phyloP scores from a whole-genome alignment of 2,797 vertebrate genomes.

The Uromys caudimaculatus region DNA sequence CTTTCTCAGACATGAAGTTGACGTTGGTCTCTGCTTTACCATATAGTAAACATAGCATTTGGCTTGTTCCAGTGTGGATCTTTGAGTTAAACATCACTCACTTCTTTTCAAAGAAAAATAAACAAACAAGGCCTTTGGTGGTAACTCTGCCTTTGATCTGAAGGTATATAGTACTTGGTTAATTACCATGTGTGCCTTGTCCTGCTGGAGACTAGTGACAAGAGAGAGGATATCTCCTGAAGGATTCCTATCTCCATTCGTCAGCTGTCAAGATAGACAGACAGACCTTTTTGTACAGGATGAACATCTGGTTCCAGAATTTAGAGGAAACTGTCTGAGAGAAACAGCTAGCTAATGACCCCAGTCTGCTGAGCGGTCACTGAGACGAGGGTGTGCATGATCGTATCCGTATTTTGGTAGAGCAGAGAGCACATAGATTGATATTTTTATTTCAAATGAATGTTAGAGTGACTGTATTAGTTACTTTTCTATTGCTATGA shows the following conservation, averaged over 20 bases:
- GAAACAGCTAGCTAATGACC: conserved; percentile 27
- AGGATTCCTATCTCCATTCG: conserved; percentile 63
- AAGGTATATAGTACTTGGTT: conserved; percentile 60
- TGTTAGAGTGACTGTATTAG: background rate
- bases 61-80: conserved; percentile 59
- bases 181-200: conserved; percentile 69
- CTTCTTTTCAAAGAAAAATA: conserved; percentile 65
- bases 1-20: conserved; percentile 57
- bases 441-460: conserved; percentile 51
- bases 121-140: conserved; percentile 66
- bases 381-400: background rate
- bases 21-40: conserved; percentile 55
- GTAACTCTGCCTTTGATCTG: conserved; percentile 74
- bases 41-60: conserved; percentile 19
- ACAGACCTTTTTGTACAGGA: conserved; percentile 10
- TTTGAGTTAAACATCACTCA: conserved; percentile 67
- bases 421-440: conserved; percentile 15
- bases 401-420: conserved; percentile 18
- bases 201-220: conserved; percentile 12
- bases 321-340: background rate
- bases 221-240: conserved; percentile 52
- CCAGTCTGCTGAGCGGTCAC: background rate
- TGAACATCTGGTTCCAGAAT: conserved; percentile 52
- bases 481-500: background rate
- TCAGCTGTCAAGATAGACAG: conserved; percentile 16